phyloP scores from a whole-genome alignment of 2,113 vertebrate species.

The Lepidothrix coronata region DNA sequence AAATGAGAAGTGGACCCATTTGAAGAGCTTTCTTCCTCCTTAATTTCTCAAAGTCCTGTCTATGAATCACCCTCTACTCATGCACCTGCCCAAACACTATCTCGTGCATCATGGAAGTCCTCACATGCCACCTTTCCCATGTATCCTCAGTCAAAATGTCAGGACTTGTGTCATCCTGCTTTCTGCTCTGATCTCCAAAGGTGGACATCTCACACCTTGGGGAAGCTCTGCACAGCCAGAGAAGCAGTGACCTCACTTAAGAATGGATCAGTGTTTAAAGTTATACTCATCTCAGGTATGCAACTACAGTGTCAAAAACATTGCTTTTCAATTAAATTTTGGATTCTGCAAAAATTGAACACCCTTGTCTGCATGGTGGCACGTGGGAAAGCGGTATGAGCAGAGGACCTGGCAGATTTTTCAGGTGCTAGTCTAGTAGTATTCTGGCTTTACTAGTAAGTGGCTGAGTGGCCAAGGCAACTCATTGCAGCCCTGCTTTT shows the following conservation, averaged over 20 bases:
- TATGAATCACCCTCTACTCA: not conserved
- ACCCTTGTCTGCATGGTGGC: not conserved
- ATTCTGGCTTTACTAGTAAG: not conserved
- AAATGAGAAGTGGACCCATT: not conserved
- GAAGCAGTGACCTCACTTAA: not conserved
- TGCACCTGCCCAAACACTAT: not conserved
- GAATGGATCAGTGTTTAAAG: not conserved
- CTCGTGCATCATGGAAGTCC: not conserved
- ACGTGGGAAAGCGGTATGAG: not conserved
- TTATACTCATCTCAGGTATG: not conserved
- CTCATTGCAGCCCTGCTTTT: not conserved
- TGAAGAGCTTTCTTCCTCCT: not conserved
- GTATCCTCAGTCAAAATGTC: fast-evolving
- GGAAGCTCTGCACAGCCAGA: not conserved
- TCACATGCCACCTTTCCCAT: not conserved
- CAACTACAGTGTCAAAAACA: not conserved
- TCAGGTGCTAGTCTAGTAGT: not conserved
- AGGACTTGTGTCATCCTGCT: fast-evolving
- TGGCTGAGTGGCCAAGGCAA: not conserved
- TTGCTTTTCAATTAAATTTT: not conserved
- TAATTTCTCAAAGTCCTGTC: not conserved
- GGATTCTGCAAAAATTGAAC: not conserved
- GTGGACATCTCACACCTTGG: not conserved
- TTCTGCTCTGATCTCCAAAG: not conserved
- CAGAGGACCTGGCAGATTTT: not conserved